phyloP scores from a whole-genome alignment of 2,797 vertebrate species.

The Erethizon dorsatum region DNA sequence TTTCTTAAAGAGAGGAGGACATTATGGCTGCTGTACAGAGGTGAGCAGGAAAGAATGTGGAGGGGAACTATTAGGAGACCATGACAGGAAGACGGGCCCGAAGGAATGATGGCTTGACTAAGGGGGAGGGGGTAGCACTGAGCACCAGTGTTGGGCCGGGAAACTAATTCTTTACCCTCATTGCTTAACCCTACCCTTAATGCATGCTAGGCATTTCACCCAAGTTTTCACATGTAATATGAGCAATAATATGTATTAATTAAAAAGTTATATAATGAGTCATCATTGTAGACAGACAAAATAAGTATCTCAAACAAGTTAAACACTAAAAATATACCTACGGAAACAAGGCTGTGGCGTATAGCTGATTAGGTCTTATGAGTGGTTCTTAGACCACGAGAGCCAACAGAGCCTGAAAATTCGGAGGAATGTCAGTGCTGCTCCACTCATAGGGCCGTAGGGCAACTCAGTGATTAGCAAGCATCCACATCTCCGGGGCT shows the following conservation, averaged over 20 bases:
- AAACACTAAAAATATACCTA: background rate
- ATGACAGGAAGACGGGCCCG: background rate
- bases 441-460: background rate
- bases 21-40: background rate
- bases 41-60: background rate
- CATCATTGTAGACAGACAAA: conserved; percentile 52
- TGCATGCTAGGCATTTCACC: background rate
- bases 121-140: background rate
- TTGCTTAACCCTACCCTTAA: background rate
- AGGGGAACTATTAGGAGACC: background rate
- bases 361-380: background rate
- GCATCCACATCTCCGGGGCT: background rate
- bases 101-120: background rate
- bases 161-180: background rate
- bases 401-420: background rate
- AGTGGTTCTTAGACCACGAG: background rate
- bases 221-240: background rate
- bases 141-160: background rate
- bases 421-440: background rate
- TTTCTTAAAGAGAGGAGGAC: background rate
- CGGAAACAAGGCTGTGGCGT: background rate
- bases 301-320: background rate
- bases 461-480: background rate
- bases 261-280: background rate
- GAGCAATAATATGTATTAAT: conserved; percentile 33